phyloP scores from a whole-genome alignment of 1,140 invertebrate species.

The Cherax quadricarinatus region DNA sequence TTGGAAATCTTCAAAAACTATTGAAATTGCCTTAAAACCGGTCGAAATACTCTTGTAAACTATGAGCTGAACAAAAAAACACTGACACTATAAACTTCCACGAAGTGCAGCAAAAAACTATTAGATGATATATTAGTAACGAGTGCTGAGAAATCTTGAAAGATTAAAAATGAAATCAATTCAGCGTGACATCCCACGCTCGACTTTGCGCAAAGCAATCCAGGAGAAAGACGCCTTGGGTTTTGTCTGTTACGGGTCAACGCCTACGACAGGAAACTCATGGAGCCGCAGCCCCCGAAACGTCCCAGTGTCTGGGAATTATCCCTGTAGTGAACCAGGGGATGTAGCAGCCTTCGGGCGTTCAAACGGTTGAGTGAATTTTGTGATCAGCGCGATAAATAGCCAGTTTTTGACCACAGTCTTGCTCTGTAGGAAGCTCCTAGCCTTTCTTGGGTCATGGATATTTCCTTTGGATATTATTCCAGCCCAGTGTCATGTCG shows the following conservation, averaged over 20 bases:
- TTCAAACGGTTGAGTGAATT: too few species aligned
- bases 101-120: background rate
- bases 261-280: background rate
- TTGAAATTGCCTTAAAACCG: background rate
- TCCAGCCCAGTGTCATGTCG: too few species aligned
- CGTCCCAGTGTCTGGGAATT: background rate
- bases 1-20: too few species aligned
- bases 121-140: background rate
- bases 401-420: too few species aligned
- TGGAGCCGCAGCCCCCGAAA: background rate
- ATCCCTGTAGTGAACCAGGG: background rate
- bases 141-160: background rate
- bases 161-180: background rate
- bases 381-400: too few species aligned
- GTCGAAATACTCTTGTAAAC: background rate
- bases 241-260: background rate
- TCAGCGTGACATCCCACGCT: background rate
- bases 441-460: too few species aligned
- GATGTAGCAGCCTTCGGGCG: too few species aligned
- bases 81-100: background rate
- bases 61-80: background rate
- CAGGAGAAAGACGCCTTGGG: background rate
- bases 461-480: too few species aligned
- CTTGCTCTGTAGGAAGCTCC: too few species aligned
- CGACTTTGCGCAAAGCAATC: background rate